Evolutionary conservation across 2,113 vertebrate genomes (phyloP), one percentile per base, ranked within the genome.

Genomic region (Terrapene triunguis): DNA sequence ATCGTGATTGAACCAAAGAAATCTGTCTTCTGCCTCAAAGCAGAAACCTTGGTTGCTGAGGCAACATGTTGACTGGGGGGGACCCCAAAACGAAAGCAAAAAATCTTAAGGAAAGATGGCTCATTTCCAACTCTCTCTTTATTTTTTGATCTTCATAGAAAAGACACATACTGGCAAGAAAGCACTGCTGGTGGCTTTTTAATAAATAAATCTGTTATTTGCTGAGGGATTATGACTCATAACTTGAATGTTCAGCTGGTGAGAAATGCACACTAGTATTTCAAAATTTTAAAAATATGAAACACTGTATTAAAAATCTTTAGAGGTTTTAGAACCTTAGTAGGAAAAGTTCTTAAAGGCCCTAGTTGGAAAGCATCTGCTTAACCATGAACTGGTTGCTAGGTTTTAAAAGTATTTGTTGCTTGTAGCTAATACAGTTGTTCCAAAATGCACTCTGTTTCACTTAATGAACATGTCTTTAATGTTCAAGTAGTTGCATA

Each of bases 51-150:
- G 94, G 98, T 98, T 98, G 97, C 98, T 98, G 89, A 95, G 98
- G 98, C 91, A 98, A 98, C 98, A 93, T 8, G 10, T 76, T 94
- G 89, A 96, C 96, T 91, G 74, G 48, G 94, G 91, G 97, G 92
- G 94, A 87, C 0, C 0, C 1, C 35, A 13, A 47, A 12, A 17
- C 22, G 14, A 54, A 29, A 32, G 25, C 29, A 74, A 87, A 80
- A 44, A 51, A 94, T 86, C 97, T 98, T 98, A 98, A 98, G 97
- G 98, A 98, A 98, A 97, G 94, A 65, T 98, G 98, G 98, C 97
- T 97, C 12, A 86, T 96, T 98, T 98, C 97, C 98, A 98, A 98
- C 89, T 96, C 87, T 90, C 88, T 94, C 95, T 95, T 94, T 96
- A 0, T 27, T 62, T 16, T 42, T 53, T 81, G 3, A 0, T 96